Evolutionary conservation across 2,797 vertebrate species (phyloP).

Genomic region (Schizopygopsis malacanthus): DNA sequence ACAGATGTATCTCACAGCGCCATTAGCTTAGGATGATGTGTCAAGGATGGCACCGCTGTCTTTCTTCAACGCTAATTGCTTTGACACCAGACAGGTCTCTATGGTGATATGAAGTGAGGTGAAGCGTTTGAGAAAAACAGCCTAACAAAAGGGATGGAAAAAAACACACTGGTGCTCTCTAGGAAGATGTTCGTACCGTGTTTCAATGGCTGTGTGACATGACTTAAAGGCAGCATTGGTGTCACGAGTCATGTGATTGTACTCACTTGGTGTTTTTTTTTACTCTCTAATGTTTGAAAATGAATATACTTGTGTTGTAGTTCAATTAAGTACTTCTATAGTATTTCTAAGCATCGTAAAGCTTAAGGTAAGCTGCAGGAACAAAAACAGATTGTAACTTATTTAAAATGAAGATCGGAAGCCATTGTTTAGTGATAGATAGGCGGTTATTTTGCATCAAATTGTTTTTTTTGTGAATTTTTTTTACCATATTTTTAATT

Average conservation of each 20-base stretch:
- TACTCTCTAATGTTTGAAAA: neutral
- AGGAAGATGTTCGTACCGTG: neutral
- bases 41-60: conserved; percentile 34
- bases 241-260: too few relatives aligned
- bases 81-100: conserved; percentile 39
- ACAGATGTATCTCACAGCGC: conserved; percentile 16
- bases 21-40: conserved; percentile 31
- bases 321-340: neutral
- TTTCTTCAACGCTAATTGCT: conserved; percentile 36
- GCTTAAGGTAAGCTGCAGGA: neutral
- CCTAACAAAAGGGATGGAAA: neutral
- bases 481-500: neutral
- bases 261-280: neutral
- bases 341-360: neutral
- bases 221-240: neutral
- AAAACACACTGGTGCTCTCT: neutral
- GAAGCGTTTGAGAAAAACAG: conserved; percentile 18
- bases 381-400: neutral
- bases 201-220: neutral
- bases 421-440: neutral
- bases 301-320: neutral
- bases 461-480: neutral
- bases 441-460: neutral
- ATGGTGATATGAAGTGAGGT: conserved; percentile 36
- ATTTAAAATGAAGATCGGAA: neutral